Percentiles rank a stretch among this genome's conserved stretches.
Evolutionary conservation across 1,140 invertebrate species (phyloP).

Genomic region (Teleogryllus occipitalis): DNA sequence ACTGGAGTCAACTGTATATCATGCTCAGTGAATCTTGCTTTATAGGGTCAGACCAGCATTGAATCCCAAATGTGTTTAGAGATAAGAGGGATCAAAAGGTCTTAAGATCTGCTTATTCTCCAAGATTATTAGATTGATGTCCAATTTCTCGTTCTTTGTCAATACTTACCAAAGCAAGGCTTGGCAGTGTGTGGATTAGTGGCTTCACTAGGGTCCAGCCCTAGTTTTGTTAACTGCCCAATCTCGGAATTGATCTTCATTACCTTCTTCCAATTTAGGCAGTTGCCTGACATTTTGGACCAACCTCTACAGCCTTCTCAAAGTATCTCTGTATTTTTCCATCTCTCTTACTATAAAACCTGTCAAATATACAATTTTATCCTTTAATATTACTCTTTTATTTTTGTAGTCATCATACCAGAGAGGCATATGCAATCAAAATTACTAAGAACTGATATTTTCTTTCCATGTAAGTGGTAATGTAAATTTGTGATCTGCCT

Average conservation of each 20-base stretch:
- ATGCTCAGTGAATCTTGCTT: too few relatives aligned
- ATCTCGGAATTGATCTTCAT: constrained; percentile 92
- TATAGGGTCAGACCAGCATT: too few relatives aligned
- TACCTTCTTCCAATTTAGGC: constrained; percentile 82
- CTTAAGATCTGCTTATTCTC: not conserved
- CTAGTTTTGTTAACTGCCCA: constrained; percentile 94
- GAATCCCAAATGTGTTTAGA: not conserved
- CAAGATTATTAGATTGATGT: not conserved
- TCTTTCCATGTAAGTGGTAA: too few relatives aligned
- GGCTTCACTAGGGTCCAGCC: constrained; percentile 85
- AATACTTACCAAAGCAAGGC: constrained; percentile 72
- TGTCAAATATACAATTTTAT: constrained; percentile 27
- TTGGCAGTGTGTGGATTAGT: constrained; percentile 94
- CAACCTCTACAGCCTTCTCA: constrained; percentile 67
- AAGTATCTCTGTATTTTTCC: constrained; percentile 60
- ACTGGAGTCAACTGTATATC: not conserved
- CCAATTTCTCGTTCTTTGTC: too few relatives aligned
- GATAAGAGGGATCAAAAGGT: not conserved
- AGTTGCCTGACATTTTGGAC: constrained; percentile 74
- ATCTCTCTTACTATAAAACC: constrained; percentile 88
- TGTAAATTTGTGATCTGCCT: too few relatives aligned
- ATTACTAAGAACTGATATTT: too few relatives aligned
- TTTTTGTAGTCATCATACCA: too few relatives aligned
- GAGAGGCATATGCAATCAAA: too few relatives aligned
- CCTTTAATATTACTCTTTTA: too few relatives aligned